phyloP scores from a whole-genome alignment of 2,888 invertebrate species.

The Ryuthela nishihirai region DNA sequence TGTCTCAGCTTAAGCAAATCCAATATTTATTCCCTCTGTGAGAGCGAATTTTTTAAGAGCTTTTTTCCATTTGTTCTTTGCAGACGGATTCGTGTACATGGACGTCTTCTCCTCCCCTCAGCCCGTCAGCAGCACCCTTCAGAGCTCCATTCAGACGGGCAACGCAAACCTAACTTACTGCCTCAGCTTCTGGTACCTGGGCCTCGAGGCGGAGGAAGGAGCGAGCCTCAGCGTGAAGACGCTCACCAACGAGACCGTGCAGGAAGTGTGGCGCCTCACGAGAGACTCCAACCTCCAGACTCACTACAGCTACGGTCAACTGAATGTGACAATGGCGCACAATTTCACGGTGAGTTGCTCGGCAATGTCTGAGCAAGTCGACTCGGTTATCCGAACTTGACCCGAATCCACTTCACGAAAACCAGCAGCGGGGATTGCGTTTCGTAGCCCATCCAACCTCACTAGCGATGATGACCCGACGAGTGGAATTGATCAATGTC shows the following conservation, averaged over 20 bases:
- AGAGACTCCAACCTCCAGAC: slow-evolving; percentile 12
- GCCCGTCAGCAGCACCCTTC: slow-evolving; percentile 19
- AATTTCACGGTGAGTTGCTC: slow-evolving; percentile 24
- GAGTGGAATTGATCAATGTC: too few species aligned
- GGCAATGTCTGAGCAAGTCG: background rate
- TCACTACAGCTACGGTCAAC: slow-evolving; percentile 26
- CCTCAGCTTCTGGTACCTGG: slow-evolving; percentile 33
- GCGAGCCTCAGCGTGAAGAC: slow-evolving; percentile 24
- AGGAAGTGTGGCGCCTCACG: slow-evolving; percentile 17
- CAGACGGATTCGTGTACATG: slow-evolving; percentile 34
- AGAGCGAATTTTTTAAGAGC: too few species aligned
- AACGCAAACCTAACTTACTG: slow-evolving; percentile 28
- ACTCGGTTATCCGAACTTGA: background rate
- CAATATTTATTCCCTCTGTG: too few species aligned
- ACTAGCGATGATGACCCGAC: too few species aligned
- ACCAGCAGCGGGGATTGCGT: too few species aligned
- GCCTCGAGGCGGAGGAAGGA: slow-evolving; percentile 27
- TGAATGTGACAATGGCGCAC: slow-evolving; percentile 18
- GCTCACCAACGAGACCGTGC: slow-evolving; percentile 16
- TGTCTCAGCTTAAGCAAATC: too few species aligned
- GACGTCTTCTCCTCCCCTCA: slow-evolving; percentile 28
- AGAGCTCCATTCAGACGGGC: slow-evolving; percentile 18
- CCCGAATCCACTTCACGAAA: background rate
- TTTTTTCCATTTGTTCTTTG: background rate
- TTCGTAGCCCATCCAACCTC: too few species aligned